Percentiles rank a stretch among this genome's conserved stretches.
Evolutionary conservation across 2,888 invertebrate genomes (phyloP).

Genomic region (Drosophila fungiperda): DNA sequence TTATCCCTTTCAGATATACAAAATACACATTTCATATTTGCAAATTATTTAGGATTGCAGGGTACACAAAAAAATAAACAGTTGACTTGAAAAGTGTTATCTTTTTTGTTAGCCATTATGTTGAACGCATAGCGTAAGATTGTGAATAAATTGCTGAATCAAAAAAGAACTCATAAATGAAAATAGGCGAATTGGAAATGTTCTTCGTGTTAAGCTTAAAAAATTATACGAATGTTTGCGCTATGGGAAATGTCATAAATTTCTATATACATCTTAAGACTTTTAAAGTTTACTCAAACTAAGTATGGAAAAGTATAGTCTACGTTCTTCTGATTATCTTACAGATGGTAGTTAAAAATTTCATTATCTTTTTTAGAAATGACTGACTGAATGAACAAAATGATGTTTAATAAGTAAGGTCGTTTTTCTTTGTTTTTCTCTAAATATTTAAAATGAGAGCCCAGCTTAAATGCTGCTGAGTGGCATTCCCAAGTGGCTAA

Average conservation of each 20-base stretch:
- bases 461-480: conserved; percentile 15
- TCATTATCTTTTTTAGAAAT: background rate
- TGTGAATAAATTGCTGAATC: background rate
- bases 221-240: background rate
- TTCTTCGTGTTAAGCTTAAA: background rate
- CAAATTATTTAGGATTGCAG: background rate
- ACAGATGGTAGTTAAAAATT: background rate
- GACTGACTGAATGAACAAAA: background rate
- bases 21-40: background rate
- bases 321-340: background rate
- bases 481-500: conserved; percentile 26
- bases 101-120: conserved; percentile 7
- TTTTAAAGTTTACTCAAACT: background rate
- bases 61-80: background rate
- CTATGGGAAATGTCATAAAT: background rate
- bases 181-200: background rate
- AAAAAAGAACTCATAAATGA: background rate
- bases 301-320: background rate
- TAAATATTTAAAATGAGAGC: conserved; percentile 32
- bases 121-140: background rate
- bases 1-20: background rate
- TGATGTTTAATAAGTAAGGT: background rate
- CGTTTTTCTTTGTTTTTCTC: background rate
- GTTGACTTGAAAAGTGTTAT: background rate
- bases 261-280: background rate